These are phyloP conservation scores for Orientallactaga sibirica DNA, from an alignment of 2,797 vertebrate species.

Conservation along the genomic window DNA sequence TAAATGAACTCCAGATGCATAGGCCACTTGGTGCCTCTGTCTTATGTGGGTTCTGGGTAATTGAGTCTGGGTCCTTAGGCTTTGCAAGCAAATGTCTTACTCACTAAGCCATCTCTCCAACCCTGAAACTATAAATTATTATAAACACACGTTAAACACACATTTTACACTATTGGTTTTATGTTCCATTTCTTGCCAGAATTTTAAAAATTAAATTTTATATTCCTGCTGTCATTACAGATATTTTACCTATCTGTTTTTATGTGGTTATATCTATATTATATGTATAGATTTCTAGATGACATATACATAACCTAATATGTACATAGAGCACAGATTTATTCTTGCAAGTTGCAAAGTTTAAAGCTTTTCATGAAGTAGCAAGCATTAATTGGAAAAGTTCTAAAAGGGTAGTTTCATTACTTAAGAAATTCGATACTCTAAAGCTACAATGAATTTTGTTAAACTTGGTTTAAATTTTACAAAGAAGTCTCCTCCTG, in stretches of 20 bases:
- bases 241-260: neutral
- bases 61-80: too few relatives aligned
- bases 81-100: too few relatives aligned
- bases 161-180: neutral
- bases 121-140: neutral
- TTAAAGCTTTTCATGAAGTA: neutral
- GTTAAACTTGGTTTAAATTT: slow-evolving; percentile 59
- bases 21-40: too few relatives aligned
- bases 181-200: neutral
- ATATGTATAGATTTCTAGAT: too few relatives aligned
- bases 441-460: slow-evolving; percentile 65
- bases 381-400: slow-evolving; percentile 32
- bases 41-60: too few relatives aligned
- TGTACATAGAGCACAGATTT: neutral
- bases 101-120: too few relatives aligned
- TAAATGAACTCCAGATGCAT: too few relatives aligned
- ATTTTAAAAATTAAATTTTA: neutral
- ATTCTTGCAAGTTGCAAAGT: slow-evolving; percentile 14
- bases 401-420: slow-evolving; percentile 73
- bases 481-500: slow-evolving; percentile 64
- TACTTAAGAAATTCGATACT: slow-evolving; percentile 69
- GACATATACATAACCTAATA: too few relatives aligned
- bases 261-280: neutral
- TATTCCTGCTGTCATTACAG: neutral
- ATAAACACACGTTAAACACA: neutral